A percentile compares a stretch with the other conserved stretches of the same genome.
Conservation (phyloP, 2,113 vertebrate species). For the Actenoides hombroni region DNA sequence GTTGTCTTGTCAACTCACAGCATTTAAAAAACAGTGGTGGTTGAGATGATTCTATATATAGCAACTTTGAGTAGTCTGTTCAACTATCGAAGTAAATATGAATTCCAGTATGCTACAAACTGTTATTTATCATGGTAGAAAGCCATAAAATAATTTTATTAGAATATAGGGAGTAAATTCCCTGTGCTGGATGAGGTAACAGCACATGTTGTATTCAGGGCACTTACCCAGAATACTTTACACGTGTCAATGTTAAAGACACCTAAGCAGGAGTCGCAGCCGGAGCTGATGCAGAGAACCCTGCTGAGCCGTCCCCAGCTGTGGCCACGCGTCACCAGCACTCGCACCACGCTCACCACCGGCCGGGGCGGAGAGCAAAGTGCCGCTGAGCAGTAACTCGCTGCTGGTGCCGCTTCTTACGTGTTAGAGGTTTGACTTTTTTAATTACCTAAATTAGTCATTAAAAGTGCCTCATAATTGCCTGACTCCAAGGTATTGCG, state of each 20-base stretch:
- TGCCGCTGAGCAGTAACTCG: neutral
- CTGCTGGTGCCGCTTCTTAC: neutral
- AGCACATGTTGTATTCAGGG: neutral
- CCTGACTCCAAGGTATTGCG: neutral
- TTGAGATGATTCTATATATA: constrained; percentile 23
- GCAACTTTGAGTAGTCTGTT: constrained; percentile 53
- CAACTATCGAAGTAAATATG: constrained; percentile 75
- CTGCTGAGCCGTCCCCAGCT: neutral
- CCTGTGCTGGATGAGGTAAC: constrained; percentile 42
- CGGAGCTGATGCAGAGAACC: neutral
- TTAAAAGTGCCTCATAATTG: constrained; percentile 50
- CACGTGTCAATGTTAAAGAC: neutral
- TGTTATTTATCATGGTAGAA: constrained; percentile 74
- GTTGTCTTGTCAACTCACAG: neutral
- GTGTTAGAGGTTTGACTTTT: neutral
- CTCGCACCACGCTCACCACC: neutral
- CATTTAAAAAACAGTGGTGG: neutral
- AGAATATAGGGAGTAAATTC: constrained; percentile 66
- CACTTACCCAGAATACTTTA: constrained; percentile 18
- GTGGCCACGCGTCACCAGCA: neutral
- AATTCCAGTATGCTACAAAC: constrained; percentile 77
- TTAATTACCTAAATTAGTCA: constrained; percentile 53
- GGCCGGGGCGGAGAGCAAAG: neutral
- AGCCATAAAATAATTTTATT: constrained; percentile 69
- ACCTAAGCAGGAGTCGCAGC: neutral